Evolutionary conservation across 2,797 vertebrate genomes (phyloP).

Genomic region (Vultur gryphus): DNA sequence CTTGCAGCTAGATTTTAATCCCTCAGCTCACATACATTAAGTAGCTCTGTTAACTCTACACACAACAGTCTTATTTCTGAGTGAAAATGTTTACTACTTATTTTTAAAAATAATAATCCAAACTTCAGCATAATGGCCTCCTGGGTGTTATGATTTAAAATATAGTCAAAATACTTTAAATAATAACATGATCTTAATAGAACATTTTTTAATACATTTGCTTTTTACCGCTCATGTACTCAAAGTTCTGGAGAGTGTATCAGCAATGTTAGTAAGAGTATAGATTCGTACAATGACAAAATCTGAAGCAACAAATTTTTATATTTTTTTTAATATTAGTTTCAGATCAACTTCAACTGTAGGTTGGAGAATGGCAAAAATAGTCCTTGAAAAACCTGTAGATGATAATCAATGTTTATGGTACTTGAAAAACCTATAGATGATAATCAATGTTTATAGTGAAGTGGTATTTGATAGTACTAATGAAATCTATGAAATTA

Average conservation of each 20-base stretch:
- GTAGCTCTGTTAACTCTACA: neutral
- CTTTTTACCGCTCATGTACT: neutral
- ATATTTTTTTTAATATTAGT: neutral
- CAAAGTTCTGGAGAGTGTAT: neutral
- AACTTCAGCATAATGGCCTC: neutral
- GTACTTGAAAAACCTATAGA: too few relatives aligned
- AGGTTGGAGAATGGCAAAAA: neutral
- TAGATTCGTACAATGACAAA: neutral
- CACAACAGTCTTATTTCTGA: too few relatives aligned
- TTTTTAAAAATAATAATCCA: neutral
- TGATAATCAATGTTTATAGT: neutral
- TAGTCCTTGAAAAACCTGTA: neutral
- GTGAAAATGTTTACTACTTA: neutral
- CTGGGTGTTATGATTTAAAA: neutral
- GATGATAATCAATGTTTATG: neutral
- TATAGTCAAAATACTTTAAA: neutral
- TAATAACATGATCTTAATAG: neutral
- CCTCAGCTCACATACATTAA: neutral
- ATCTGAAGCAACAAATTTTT: neutral
- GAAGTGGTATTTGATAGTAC: neutral
- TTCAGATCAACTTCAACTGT: neutral
- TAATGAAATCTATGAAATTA: neutral
- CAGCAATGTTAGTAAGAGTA: neutral
- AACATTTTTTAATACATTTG: accelerated
- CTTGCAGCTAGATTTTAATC: neutral